These are phyloP conservation scores for Anarsia innoxiella DNA, from an alignment of 2,888 invertebrate genomes.

Conservation along the genomic window DNA sequence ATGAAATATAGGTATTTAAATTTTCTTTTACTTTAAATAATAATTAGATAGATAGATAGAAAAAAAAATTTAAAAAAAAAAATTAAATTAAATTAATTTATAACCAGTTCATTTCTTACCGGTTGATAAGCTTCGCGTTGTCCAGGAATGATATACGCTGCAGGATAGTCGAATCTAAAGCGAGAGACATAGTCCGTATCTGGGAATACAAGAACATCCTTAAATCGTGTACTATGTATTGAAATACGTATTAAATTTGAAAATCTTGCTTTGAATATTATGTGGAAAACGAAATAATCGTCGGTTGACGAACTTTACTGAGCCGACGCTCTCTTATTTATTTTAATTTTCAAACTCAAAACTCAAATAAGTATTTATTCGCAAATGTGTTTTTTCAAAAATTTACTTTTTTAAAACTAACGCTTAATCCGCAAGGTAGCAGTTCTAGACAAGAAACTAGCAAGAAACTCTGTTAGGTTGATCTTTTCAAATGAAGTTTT, in stretches of 20 bases:
- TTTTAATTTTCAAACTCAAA: too few relatives aligned
- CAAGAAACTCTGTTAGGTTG: too few relatives aligned
- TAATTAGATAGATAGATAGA: background rate
- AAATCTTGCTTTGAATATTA: background rate
- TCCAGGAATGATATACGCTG: constrained; percentile 46
- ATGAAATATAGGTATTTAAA: too few relatives aligned
- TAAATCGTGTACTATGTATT: background rate
- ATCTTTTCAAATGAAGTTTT: too few relatives aligned
- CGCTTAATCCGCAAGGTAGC: background rate
- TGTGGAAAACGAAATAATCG: background rate
- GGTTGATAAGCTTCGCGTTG: constrained; percentile 55
- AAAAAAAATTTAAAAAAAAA: background rate
- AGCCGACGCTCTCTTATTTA: too few relatives aligned
- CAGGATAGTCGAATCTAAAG: constrained; percentile 45
- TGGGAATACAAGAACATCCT: constrained; percentile 19
- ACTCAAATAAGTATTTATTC: background rate
- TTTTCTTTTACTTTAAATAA: too few relatives aligned
- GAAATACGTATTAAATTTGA: background rate
- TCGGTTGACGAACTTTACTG: too few relatives aligned
- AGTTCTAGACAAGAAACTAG: background rate
- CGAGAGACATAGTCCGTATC: constrained; percentile 48
- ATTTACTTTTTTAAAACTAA: background rate
- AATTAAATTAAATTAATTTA: background rate
- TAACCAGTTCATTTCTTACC: constrained; percentile 28
- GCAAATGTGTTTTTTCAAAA: too few relatives aligned